Conservation (phyloP, 2,113 vertebrate species). For the Entomyzon cyanotis region DNA sequence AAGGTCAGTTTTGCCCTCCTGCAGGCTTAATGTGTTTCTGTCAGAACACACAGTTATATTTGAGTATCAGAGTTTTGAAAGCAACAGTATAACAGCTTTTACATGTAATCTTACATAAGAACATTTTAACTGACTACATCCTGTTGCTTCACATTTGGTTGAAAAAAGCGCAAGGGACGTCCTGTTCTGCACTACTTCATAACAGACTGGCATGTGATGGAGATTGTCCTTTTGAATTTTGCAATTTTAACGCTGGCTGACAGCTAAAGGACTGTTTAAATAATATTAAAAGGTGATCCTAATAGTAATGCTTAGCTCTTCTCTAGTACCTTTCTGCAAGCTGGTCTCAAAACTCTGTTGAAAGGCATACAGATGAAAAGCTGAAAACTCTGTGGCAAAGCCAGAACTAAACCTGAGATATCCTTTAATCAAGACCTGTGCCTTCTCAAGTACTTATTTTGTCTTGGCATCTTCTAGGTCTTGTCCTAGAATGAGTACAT, state of each 20-base stretch:
- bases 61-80: not conserved
- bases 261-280: not conserved
- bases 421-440: not conserved
- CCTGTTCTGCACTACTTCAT: not conserved
- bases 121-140: not conserved
- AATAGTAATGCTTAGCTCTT: not conserved
- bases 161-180: not conserved
- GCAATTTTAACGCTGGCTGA: not conserved
- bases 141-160: slow-evolving; percentile 26
- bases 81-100: not conserved
- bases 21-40: not conserved
- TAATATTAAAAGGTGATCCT: not conserved
- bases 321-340: not conserved
- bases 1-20: not conserved
- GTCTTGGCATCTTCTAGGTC: not conserved
- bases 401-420: not conserved
- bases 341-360: not conserved
- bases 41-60: not conserved
- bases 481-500: not conserved
- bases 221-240: not conserved
- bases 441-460: not conserved
- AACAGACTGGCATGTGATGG: not conserved
- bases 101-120: not conserved
- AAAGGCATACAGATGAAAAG: not conserved
- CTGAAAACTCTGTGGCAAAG: not conserved